Evolutionary conservation across 1,140 invertebrate species (phyloP), one percentile per base, ranked within the genome.

Genomic region (Diploscapter pachys): DNA sequence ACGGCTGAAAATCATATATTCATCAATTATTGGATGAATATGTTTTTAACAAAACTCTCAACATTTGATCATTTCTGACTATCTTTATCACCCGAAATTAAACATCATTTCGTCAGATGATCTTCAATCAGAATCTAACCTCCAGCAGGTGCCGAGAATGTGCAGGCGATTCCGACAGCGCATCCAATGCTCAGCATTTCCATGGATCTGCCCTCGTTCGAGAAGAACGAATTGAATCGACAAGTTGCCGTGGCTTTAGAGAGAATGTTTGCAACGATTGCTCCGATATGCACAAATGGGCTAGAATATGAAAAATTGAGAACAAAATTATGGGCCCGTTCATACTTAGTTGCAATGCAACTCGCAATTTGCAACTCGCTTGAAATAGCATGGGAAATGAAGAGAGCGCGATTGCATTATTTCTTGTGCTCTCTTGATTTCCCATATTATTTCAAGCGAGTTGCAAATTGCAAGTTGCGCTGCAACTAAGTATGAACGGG

Each of bases 261-360:
- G 48, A 84, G 71, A 8, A 85, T 71, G 54, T 75, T 78, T 2
- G 82, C 83, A 31, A 84, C 83, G 69, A 85, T 86, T 11, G 83
- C 83, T 51, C 82, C 83, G 68, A 85, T 85, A 63, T 85, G 83
- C 4, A 85, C 84, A 59, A 85, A 85, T 11, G 83, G 83, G 54
- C 83, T 31, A 1, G 79, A 54, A 9, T 8, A 59, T 52, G 54
- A 0, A 59, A 57, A 5, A 2, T 67, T 53, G 31, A 13, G 48
- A 63, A 68, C 50, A 56, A 48, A 5, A 50, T 3, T 48, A 49
- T 8, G 31, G 3, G 54, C 31, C 48, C 6, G n/a, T 13, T 63
- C 49, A n/a, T 72, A 52, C 52, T 50, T 53, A n/a, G n/a, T n/a
- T n/a, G n/a, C n/a, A n/a, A n/a, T n/a, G n/a, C n/a, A n/a, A n/a